phyloP scores from a whole-genome alignment of 2,113 vertebrate genomes.

The Dicrurus megarhynchus region DNA sequence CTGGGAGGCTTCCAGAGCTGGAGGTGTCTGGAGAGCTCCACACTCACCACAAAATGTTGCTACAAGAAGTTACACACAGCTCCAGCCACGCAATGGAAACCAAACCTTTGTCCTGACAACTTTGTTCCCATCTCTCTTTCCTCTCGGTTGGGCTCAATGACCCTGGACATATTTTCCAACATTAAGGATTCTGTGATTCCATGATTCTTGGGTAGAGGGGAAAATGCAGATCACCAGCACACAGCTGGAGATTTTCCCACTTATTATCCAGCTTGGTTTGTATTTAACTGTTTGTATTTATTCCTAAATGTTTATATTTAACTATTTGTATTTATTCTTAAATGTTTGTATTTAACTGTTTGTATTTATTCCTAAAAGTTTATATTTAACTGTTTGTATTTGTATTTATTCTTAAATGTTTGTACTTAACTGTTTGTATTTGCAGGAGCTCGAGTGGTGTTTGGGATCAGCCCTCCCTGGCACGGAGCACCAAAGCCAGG shows the following conservation, averaged over 20 bases:
- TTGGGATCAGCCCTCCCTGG: not conserved
- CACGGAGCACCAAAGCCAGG: rapidly evolving
- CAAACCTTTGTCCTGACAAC: not conserved
- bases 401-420: not conserved
- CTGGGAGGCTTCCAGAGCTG: not conserved
- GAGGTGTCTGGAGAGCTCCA: not conserved
- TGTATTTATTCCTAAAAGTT: not conserved
- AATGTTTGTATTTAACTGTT: not conserved
- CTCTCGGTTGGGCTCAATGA: not conserved
- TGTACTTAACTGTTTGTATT: rapidly evolving
- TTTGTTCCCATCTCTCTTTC: not conserved
- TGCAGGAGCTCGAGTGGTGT: rapidly evolving
- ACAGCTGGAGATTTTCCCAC: rapidly evolving
- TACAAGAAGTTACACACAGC: not conserved
- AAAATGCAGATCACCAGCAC: rapidly evolving
- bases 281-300: not conserved
- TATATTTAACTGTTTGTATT: too few species aligned
- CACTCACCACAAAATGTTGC: rapidly evolving
- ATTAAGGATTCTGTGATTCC: not conserved
- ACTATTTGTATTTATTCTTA: not conserved
- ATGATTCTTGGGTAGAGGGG: not conserved
- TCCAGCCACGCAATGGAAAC: rapidly evolving
- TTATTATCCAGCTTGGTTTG: rapidly evolving
- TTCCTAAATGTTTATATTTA: rapidly evolving
- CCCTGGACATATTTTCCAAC: rapidly evolving